Base-by-base conservation (phyloP, 2,113 vertebrate genomes). In the Carassius auratus region DNA sequence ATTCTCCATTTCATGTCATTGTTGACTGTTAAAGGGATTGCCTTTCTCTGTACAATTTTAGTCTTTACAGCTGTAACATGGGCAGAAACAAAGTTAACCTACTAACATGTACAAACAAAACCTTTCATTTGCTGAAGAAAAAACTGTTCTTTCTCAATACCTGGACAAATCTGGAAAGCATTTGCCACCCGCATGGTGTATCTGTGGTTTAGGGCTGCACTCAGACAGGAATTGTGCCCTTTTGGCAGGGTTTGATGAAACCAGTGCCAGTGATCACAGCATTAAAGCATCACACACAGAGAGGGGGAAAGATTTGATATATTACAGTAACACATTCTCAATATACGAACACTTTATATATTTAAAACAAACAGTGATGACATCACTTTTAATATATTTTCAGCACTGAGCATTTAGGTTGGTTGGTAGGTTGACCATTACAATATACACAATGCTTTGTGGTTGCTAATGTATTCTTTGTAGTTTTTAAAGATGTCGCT, bases 161-260 rank as follows among this genome's bases (percentile, higher is more conserved):
- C 80, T 81, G 80, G 10, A 52, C 17, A 5, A 69, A 68, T 81
- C 45, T 81, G 80, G 45, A 69, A 81, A 81, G 45, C 45, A 26
- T 81, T 81, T 81, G 45, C 45, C 62, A 81, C 80, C 80, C 64
- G 80, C 80, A 69, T 36, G 61, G 80, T 0, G 30, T 68, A 69
- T 81, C 80, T 68, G 62, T 69, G 42, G 9, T 45, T 69, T 17
- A 21, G 45, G 13, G 12, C 26, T 81, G 80, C 13, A 81, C 14
- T 81, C 79, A 69, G 23, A 69, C 80, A 69, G 79, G 42, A 81
- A 55, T n/a, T 69, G 62, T 81, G 62, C 80, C 80, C 68, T 62
- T 52, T 81, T 81, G 80, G 80, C 80, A 50, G n/a, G 62, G 8
- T 81, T 21, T 3, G 4, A 66, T 69, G 23, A 52, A 52, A 81